A percentile compares a stretch with the other conserved stretches of the same genome.
Conservation (phyloP, 2,797 vertebrate genomes). For the Eulemur albifrons region DNA sequence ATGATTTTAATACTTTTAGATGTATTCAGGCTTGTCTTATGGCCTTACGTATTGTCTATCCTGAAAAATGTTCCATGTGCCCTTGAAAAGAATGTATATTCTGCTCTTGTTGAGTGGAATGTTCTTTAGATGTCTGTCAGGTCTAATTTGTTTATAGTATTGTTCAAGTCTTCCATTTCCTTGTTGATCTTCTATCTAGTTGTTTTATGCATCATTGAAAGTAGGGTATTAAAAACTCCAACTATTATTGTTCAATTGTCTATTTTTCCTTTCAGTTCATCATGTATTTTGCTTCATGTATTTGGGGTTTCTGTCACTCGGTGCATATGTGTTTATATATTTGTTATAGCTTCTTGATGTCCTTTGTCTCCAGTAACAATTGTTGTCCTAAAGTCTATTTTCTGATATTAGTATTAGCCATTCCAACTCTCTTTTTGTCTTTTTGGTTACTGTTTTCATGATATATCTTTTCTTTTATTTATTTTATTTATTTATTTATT, state of each 20-base stretch:
- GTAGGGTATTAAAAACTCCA: background rate
- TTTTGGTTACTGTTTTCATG: background rate
- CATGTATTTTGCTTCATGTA: background rate
- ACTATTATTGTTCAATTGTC: background rate
- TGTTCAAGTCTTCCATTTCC: background rate
- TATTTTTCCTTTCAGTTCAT: background rate
- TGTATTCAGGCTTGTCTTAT: background rate
- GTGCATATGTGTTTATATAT: background rate
- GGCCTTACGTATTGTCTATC: background rate
- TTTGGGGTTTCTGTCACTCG: background rate
- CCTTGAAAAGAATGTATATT: background rate
- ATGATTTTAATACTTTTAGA: background rate
- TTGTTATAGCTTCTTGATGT: background rate
- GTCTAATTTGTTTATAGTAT: background rate
- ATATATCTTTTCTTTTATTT: background rate
- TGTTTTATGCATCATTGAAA: background rate
- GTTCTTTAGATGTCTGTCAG: background rate
- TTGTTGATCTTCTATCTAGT: background rate
- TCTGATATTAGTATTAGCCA: background rate
- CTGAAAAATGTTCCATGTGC: background rate
- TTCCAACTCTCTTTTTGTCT: background rate
- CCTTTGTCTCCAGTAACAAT: background rate
- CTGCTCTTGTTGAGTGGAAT: background rate
- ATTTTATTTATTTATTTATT: too few species aligned
- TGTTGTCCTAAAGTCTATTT: background rate